Conservation (phyloP, 2,888 invertebrate species). For the Lasioglossum morio region DNA sequence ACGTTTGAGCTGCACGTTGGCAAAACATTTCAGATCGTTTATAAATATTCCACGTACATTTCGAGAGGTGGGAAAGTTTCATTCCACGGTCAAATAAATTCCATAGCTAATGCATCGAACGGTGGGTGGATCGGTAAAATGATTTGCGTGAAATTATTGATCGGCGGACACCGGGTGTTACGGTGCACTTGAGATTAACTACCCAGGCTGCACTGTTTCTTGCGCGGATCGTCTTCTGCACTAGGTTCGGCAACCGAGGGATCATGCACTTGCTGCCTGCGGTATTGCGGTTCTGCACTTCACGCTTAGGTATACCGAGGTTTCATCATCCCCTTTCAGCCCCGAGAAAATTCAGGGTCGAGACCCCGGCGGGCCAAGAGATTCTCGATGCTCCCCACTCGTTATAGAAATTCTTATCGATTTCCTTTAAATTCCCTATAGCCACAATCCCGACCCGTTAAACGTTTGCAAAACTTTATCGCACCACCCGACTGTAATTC, state of each 20-base stretch:
- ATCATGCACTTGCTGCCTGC: conserved; percentile 42
- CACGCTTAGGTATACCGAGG: conserved; percentile 10
- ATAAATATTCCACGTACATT: background rate
- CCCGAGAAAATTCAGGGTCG: conserved; percentile 42
- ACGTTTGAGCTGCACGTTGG: background rate
- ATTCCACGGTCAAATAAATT: background rate
- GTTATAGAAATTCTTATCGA: conserved; percentile 21
- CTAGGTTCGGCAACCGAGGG: conserved; percentile 19
- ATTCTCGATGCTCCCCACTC: background rate
- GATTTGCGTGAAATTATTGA: background rate
- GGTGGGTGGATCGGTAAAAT: background rate
- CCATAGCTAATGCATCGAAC: background rate
- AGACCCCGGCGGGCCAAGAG: background rate
- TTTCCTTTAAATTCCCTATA: background rate
- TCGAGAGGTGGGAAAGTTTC: background rate
- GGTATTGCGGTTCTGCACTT: conserved; percentile 38
- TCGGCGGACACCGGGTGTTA: background rate
- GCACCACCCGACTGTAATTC: background rate
- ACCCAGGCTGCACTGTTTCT: conserved; percentile 27
- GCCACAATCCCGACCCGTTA: background rate
- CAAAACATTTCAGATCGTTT: background rate
- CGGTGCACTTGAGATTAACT: conserved; percentile 31
- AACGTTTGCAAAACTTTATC: conserved; percentile 21
- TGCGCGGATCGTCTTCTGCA: conserved; percentile 25
- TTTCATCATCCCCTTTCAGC: background rate